phyloP scores from a whole-genome alignment of 2,888 invertebrate species.

The Pollenia amentaria region DNA sequence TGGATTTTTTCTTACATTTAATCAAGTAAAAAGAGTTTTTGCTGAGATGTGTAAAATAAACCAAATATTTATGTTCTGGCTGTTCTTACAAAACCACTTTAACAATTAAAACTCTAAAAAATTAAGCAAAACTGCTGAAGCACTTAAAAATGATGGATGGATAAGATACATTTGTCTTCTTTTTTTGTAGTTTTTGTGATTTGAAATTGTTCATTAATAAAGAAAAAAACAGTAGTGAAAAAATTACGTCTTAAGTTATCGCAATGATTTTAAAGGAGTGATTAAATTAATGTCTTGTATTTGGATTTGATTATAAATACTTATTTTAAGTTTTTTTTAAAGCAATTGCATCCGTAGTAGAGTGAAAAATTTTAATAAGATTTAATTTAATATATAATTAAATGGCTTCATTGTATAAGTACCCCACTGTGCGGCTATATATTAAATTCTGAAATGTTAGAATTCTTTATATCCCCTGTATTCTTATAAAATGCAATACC shows the following conservation, averaged over 20 bases:
- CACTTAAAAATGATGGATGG: slow-evolving; percentile 39
- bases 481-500: no score
- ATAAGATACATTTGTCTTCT: slow-evolving; percentile 15
- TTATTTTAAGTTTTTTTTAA: background rate
- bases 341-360: slow-evolving; percentile 14
- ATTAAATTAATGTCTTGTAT: background rate
- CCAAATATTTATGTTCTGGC: slow-evolving; percentile 36
- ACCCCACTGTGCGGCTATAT: no score
- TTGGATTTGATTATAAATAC: background rate
- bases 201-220: slow-evolving; percentile 17
- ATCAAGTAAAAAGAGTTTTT: no score
- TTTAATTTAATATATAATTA: background rate
- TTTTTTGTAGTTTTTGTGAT: slow-evolving; percentile 1
- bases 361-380: slow-evolving; percentile 23
- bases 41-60: slow-evolving; percentile 31
- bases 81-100: slow-evolving; percentile 23
- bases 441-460: no score
- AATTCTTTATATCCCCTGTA: no score
- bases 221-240: background rate
- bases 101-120: slow-evolving; percentile 29
- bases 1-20: slow-evolving; percentile 32
- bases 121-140: slow-evolving; percentile 41
- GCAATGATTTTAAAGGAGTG: slow-evolving; percentile 18
- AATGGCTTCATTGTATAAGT: background rate
- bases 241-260: background rate